Evolutionary conservation across 2,888 invertebrate species (phyloP), one percentile per base, ranked within the genome.

Genomic region (Agrochola macilenta): DNA sequence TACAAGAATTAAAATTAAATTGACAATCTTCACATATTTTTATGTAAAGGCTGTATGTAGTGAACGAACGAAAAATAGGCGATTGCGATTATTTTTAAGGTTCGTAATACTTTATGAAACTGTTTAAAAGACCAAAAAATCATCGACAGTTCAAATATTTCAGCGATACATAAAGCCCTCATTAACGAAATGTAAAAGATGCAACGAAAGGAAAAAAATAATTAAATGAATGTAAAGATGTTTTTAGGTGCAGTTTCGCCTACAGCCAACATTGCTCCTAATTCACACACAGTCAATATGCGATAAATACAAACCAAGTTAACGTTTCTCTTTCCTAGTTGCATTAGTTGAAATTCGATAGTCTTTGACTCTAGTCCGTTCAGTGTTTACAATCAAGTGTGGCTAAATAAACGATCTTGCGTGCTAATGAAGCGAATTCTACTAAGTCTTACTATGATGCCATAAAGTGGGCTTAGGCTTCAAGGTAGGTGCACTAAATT

Each of bases 331-430:
- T 86, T 85, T 89, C 86, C 87, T 85, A 87, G 69, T 61, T 83
- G 87, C 92, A 93, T 94, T 93, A 92, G 89, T 94, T 93, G 94
- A 94, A 94, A 94, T 94, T 94, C 94, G 94, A 95, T 95, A 93
- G 91, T 91, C 89, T 91, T 84, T 88, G 88, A 88, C 89, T 88
- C 90, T 72, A 69, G 81, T 89, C 85, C 86, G 82, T 86, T 81
- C 83, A 71, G 78, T 89, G 89, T 93, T 93, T 92, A 93, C 88
- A 89, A 89, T 86, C 88, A 84, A 86, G 80, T 87, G 83, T 85
- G 87, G 78, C 87, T 83, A 89, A 93, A 93, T 92, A 86, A 91
- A 93, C 88, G 92, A 90, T 81, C 87, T 89, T 87, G 92, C 92
- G 93, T 93, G 93, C 92, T 94, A 94, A 94, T 94, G 94, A 94